Evolutionary conservation across 2,888 invertebrate species (phyloP), one percentile per base, ranked within the genome.

Genomic region (Netelia virgata): DNA sequence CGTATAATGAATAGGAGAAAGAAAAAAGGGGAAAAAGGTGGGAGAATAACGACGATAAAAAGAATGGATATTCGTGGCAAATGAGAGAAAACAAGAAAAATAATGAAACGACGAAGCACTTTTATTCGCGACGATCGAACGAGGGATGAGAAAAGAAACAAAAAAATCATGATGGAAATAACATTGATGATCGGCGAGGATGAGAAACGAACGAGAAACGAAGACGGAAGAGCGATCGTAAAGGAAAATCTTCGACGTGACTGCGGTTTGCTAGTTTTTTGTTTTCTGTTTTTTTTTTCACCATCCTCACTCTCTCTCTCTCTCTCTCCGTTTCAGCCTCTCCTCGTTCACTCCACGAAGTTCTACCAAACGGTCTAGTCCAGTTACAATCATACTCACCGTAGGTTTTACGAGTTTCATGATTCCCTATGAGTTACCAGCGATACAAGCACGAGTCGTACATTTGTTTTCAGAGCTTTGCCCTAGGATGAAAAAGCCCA

Each of bases 161-260:
- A 14, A 41, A 36, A 63, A 74, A 73, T 73, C 16, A 1, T 36
- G 47, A 16, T 53, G 36, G 66, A 80, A 28, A 61, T 69, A 55
- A 61, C 69, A 66, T 47, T 74, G 36, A 23, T 20, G 55, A 55
- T 3, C 18, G 0, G 55, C 28, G 69, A 63, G 61, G 50, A 18
- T 55, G 53, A 18, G 63, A 11, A 57, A 18, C n/a, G n/a, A 18
- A 28, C 41, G 47, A 50, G 36, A 59, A 66, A 66, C 8, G n/a
- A 74, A 28, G 10, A n/a, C 8, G 18, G 28, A 66, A 53, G 16
- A 61, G 10, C 10, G 36, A 47, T 11, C 18, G 41, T 11, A 68
- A 16, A 69, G 59, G n/a, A 18, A 55, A 61, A 78, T 36, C 23
- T 74, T 75, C 73, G 36, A 75, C 72, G 66, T 73, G 79, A 36